Evolutionary conservation across 2,888 invertebrate genomes (phyloP), one percentile per base, ranked within the genome.

Genomic region (Spisula solida): DNA sequence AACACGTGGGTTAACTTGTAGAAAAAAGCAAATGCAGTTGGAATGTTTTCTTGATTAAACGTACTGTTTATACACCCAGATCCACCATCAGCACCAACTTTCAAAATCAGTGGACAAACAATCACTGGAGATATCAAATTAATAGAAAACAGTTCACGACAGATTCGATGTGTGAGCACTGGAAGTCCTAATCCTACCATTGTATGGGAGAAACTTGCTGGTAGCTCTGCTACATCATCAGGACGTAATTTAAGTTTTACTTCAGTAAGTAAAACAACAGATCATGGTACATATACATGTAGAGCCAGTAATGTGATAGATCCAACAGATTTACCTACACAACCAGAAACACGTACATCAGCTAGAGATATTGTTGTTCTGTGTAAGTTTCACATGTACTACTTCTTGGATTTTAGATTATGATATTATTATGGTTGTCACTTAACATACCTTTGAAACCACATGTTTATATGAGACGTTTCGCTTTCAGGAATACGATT

Each of bases 231-330:
- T 60, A 5, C 60, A 29, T 34, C 2, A 34, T 16, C 31, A 18
- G 81, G 34, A 29, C 56, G 31, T 18, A 0, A 0, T 14, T n/a
- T 82, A 1, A 82, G 0, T 14, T 75, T 75, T 8, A 60, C n/a
- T 34, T 25, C n/a, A 66, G 31, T 25, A 16, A 12, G 31, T 14
- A 29, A 25, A 18, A 75, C n/a, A 31, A 29, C 34, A 10, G 41
- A 60, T 34, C 12, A 4, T 60, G 81, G 81, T 18, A 6, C 14
- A 41, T 82, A 82, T n/a, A 82, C 56, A 56, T 82, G 81, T 56
- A 31, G 8, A 34, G 81, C 29, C 51, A n/a, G 55, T 20, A 82
- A 82, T 56, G 25, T 55, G 55, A 82, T 82, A 60, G 18, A 31
- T 60, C 81, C 56, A 41, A 55, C 81, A 18, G n/a, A 6, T 4